Evolutionary conservation across 2,797 vertebrate genomes (phyloP).

Genomic region (Dipus sagitta): DNA sequence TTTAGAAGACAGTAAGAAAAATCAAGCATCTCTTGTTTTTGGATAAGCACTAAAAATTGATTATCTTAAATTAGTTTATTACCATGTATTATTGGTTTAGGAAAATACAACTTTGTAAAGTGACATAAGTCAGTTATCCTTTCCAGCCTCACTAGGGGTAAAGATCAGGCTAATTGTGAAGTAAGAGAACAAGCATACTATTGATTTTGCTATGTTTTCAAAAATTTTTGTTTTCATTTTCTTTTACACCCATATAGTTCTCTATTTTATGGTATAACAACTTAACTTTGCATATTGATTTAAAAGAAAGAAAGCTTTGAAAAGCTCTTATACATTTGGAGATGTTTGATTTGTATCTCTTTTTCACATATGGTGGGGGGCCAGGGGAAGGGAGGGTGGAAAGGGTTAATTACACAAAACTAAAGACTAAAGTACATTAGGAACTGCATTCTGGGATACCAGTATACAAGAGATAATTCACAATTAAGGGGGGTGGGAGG

Average conservation of each 20-base stretch:
- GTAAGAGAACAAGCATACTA: background rate
- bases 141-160: background rate
- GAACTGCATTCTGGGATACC: too few relatives aligned
- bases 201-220: slow-evolving; percentile 18
- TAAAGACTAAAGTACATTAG: too few relatives aligned
- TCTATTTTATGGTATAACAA: background rate
- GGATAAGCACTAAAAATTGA: background rate
- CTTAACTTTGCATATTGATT: background rate
- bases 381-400: too few relatives aligned
- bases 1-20: slow-evolving; percentile 1
- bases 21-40: background rate
- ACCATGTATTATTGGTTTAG: background rate
- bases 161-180: background rate
- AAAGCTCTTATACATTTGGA: background rate
- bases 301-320: slow-evolving; percentile 6
- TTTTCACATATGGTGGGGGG: background rate
- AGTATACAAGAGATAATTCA: too few relatives aligned
- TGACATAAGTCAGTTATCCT: background rate
- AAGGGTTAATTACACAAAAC: too few relatives aligned
- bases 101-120: background rate
- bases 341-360: background rate
- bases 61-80: slow-evolving; percentile 34
- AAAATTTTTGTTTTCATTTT: background rate
- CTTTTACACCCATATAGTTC: background rate
- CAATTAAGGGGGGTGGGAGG: too few relatives aligned